A percentile compares a stretch with the other conserved stretches of the same genome.
phyloP scores from a whole-genome alignment of 2,888 invertebrate species.

The Ptilodon capucinus region DNA sequence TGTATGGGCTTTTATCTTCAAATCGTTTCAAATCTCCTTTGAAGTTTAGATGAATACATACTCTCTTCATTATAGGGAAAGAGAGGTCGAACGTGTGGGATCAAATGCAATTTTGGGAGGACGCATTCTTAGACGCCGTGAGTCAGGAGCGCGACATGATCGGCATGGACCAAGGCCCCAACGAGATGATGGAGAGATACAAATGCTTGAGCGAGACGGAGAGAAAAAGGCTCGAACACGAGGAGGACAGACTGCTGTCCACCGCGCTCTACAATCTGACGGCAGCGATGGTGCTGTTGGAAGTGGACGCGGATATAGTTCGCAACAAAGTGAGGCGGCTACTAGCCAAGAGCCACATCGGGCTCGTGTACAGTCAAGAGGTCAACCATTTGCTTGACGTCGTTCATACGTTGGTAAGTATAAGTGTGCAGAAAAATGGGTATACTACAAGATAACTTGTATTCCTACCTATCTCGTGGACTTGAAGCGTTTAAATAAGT shows the following conservation, averaged over 20 bases:
- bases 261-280: constrained; percentile 98
- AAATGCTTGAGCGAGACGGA: constrained; percentile 96
- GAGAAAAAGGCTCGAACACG: constrained; percentile 96
- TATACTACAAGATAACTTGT: too few relatives aligned
- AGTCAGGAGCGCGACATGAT: constrained; percentile 99
- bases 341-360: constrained; percentile 99
- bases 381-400: constrained; percentile 98
- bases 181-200: constrained; percentile 99
- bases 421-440: too few relatives aligned
- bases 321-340: constrained; percentile 94
- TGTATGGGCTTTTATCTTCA: too few relatives aligned
- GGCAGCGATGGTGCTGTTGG: constrained; percentile 96
- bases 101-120: constrained; percentile 99
- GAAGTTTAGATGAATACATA: background rate
- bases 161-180: constrained; percentile 99
- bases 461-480: too few relatives aligned
- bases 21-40: too few relatives aligned
- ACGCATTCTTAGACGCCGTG: constrained; percentile 98
- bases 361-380: constrained; percentile 98
- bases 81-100: constrained; percentile 97
- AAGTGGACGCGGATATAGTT: constrained; percentile 91
- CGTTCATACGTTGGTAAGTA: constrained; percentile 93
- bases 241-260: constrained; percentile 97
- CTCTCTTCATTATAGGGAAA: constrained; percentile 77
- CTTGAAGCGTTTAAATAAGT: too few relatives aligned